Base-by-base conservation (phyloP, 2,888 invertebrate species). In the Seira ritae region DNA sequence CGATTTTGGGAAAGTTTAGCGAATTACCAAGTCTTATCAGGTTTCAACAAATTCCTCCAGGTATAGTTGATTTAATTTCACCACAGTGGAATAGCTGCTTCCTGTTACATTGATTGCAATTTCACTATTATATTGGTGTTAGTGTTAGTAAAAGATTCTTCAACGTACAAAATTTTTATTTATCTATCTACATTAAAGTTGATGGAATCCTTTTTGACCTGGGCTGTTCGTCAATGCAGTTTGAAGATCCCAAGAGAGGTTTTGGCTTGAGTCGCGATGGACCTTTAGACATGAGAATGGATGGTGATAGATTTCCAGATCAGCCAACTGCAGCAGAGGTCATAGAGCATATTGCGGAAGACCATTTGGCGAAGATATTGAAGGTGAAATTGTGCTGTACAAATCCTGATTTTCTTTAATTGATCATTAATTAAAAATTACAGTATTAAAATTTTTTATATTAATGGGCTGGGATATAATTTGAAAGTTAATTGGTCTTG, bases 241-340 rank as follows among this genome's bases (percentile, higher is more conserved):
- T 97, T 90, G 96, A 98, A 90, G 92, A 92, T 86, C 93, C 94
- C 0, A 92, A 93, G 19, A 92, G 98, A 89, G 98, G 98, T 0
- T 98, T 98, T 91, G 94, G 97, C 6, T 90, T 98, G 0, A 95
- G 94, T 69, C 94, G 94, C 90, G 94, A 98, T 92, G 98, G 97
- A 0, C 96, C 95, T 1, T 92, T 98, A 76, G 98, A 98, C 90
- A 98, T 98, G 98, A 93, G 98, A 90, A 98, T 98, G 98, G 97
- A 97, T 92, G 94, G 94, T 0, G 92, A 92, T 6, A 92, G 95
- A 89, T 94, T 92, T 89, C 93, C 94, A 0, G 92, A 94, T 82
- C 93, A 94, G 89, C 94, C 96, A 6, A 96, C 96, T 42, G 98
- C 97, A 1, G 95, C 96, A 60, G 96, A 98, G 91, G 94, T 98